Percentiles rank a stretch among this genome's conserved stretches.
These are phyloP conservation scores for Drosophila eohydei DNA, from an alignment of 2,888 invertebrate genomes.

Conservation along the genomic window DNA sequence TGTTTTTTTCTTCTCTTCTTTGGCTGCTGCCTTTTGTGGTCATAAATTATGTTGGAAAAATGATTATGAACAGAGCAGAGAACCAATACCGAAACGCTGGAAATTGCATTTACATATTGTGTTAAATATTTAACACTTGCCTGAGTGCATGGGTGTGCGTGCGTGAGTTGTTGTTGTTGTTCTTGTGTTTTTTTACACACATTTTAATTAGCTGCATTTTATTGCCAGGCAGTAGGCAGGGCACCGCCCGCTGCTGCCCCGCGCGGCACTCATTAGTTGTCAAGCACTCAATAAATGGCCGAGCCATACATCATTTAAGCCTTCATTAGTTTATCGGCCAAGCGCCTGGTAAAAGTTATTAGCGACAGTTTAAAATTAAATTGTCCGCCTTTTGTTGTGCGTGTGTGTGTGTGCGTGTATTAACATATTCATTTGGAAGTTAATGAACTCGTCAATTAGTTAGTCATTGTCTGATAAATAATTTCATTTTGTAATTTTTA, in stretches of 20 bases:
- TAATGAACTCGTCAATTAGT: conserved; percentile 80
- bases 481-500: conserved; percentile 55
- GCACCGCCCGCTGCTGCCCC: conserved; percentile 15
- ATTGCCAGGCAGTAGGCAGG: conserved; percentile 37
- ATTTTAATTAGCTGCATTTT: conserved; percentile 80
- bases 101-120: conserved; percentile 69
- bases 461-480: conserved; percentile 68
- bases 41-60: conserved; percentile 65
- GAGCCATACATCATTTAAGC: conserved; percentile 77
- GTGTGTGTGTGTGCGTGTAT: conserved; percentile 22
- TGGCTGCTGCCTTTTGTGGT: conserved; percentile 38
- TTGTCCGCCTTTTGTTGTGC: conserved; percentile 55
- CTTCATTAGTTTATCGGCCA: conserved; percentile 77
- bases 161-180: background rate
- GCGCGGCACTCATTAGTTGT: conserved; percentile 58
- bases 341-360: conserved; percentile 73
- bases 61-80: conserved; percentile 36
- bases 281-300: conserved; percentile 57
- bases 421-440: conserved; percentile 75
- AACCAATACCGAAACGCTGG: conserved; percentile 29
- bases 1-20: conserved; percentile 14
- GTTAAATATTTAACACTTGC: conserved; percentile 66
- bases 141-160: conserved; percentile 4
- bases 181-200: conserved; percentile 51
- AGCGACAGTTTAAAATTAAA: conserved; percentile 81